A percentile compares a stretch with the other conserved stretches of the same genome.
These are phyloP conservation scores for Pristionchus arcanus DNA, from an alignment of 2,888 invertebrate species.

Conservation along the genomic window DNA sequence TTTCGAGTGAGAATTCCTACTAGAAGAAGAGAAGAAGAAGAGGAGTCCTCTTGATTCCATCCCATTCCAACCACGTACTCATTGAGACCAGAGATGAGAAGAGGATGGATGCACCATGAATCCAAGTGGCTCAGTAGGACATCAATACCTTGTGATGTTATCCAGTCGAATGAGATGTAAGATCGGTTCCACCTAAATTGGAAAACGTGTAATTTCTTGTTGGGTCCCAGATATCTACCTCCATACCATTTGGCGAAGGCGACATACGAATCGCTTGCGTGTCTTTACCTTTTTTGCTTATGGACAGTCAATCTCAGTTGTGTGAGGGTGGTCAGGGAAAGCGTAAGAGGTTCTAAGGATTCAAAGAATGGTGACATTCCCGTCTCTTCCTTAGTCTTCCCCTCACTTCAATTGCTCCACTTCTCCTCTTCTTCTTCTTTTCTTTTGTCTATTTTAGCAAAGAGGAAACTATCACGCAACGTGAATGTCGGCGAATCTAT, in stretches of 20 bases:
- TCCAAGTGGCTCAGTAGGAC: too few species aligned
- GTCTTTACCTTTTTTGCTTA: too few species aligned
- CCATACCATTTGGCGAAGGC: too few species aligned
- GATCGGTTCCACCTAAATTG: too few species aligned
- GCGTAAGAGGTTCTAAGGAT: background rate
- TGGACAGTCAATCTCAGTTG: background rate
- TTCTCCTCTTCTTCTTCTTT: background rate
- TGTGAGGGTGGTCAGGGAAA: background rate
- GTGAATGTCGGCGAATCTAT: too few species aligned
- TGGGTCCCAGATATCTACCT: too few species aligned
- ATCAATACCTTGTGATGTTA: too few species aligned
- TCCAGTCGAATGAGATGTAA: too few species aligned
- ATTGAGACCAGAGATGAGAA: background rate
- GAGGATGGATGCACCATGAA: too few species aligned
- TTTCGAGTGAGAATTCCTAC: background rate
- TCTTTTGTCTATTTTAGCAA: background rate
- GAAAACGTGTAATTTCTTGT: too few species aligned
- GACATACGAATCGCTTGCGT: too few species aligned
- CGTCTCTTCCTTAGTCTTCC: background rate
- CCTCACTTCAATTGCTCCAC: slow-evolving; percentile 1
- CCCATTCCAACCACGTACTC: background rate
- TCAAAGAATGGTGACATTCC: background rate
- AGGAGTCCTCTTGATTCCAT: background rate
- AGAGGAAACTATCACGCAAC: slow-evolving; percentile 12
- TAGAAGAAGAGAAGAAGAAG: background rate